Evolutionary conservation across 2,888 invertebrate species (phyloP).

Genomic region (Pandemis heparana): DNA sequence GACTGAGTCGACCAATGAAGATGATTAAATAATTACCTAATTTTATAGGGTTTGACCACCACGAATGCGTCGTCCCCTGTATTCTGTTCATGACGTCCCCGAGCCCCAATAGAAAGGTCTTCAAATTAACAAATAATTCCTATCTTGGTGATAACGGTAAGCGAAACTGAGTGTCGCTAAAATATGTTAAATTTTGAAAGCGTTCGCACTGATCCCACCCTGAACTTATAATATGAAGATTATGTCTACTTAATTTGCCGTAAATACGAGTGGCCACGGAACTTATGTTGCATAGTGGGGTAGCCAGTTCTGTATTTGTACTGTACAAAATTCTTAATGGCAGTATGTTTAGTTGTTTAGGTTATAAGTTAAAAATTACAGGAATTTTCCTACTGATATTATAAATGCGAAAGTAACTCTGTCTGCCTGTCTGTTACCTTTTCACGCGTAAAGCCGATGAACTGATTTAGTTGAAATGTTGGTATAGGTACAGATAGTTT

Average conservation of each 20-base stretch:
- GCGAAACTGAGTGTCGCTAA: not conserved
- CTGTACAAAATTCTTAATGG: not conserved
- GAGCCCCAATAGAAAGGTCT: not conserved
- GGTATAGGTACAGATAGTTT: too few species aligned
- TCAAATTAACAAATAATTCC: not conserved
- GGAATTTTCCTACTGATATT: too few species aligned
- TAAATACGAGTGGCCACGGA: constrained; percentile 19
- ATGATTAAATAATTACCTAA: constrained; percentile 17
- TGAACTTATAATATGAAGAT: constrained; percentile 26
- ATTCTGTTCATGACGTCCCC: not conserved
- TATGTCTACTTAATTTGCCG: constrained; percentile 18
- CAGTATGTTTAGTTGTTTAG: not conserved
- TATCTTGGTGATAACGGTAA: not conserved
- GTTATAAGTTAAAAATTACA: too few species aligned
- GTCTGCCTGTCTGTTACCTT: too few species aligned
- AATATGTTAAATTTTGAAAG: constrained; percentile 21
- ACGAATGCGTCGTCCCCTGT: constrained; percentile 47
- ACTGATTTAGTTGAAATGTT: too few species aligned
- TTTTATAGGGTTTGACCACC: constrained; percentile 53
- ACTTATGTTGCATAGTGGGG: constrained; percentile 11
- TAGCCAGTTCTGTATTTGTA: not conserved
- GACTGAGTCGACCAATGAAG: constrained; percentile 10
- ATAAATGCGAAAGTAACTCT: too few species aligned
- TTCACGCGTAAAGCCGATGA: too few species aligned
- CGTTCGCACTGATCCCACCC: constrained; percentile 56